Conservation (phyloP, 2,113 vertebrate species). For the Myocastor coypus region DNA sequence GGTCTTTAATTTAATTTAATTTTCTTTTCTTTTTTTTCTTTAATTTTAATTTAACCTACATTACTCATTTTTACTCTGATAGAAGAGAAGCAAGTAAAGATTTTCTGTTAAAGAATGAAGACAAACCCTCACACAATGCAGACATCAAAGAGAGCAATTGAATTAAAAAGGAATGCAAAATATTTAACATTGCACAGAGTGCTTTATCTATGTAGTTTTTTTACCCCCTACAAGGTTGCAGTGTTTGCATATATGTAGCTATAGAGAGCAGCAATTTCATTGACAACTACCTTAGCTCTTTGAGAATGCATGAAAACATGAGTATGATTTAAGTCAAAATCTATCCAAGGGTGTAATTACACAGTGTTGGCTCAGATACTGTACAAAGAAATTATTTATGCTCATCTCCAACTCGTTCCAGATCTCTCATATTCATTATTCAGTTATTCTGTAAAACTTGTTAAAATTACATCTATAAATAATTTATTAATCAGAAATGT, state of each 20-base stretch:
- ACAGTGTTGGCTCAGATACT: neutral
- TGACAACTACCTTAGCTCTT: neutral
- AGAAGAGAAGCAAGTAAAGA: neutral
- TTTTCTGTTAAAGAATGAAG: neutral
- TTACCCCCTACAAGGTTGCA: neutral
- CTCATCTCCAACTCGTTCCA: neutral
- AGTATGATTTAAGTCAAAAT: slow-evolving; percentile 20
- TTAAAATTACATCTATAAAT: slow-evolving; percentile 4
- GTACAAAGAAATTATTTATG: neutral
- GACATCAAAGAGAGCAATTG: neutral
- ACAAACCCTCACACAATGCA: neutral
- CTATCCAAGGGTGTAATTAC: neutral
- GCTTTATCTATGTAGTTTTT: neutral
- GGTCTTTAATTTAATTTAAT: too few species aligned
- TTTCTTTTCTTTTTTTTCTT: neutral
- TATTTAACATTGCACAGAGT: neutral
- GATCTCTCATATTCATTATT: neutral
- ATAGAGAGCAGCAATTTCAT: neutral
- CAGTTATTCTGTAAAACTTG: neutral
- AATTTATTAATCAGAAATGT: neutral
- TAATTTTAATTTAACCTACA: neutral
- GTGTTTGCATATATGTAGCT: neutral
- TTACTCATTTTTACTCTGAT: neutral
- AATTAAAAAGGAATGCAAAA: neutral
- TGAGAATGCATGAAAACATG: neutral